Conservation (phyloP, 1,140 invertebrate species). For the Penaeus japonicus region DNA sequence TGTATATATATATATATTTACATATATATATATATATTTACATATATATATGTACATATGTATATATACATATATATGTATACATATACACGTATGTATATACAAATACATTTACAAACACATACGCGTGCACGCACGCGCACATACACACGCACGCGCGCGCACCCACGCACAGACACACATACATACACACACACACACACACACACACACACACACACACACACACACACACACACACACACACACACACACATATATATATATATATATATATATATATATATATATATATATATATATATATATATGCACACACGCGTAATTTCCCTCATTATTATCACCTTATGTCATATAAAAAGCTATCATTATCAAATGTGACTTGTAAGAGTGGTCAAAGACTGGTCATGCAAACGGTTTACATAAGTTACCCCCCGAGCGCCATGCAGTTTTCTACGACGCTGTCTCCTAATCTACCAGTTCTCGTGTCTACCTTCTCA, state of each 20-base stretch:
- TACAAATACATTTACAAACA: background rate
- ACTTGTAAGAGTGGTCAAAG: too few relatives aligned
- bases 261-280: too few relatives aligned
- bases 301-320: background rate
- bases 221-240: conserved; percentile 1
- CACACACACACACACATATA: background rate
- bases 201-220: background rate
- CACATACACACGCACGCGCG: background rate
- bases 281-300: too few relatives aligned
- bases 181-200: conserved; percentile 13
- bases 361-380: too few relatives aligned
- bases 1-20: background rate
- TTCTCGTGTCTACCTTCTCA: background rate
- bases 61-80: conserved; percentile 8
- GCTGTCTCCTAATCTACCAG: background rate
- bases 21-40: conserved; percentile 17
- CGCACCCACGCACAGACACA: background rate
- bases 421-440: background rate
- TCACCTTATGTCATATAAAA: too few relatives aligned
- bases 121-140: background rate
- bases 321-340: too few relatives aligned
- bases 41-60: conserved; percentile 4
- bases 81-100: background rate
- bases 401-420: too few relatives aligned
- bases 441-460: background rate